phyloP scores from a whole-genome alignment of 2,888 invertebrate genomes.

The Entomobrya multifasciata region DNA sequence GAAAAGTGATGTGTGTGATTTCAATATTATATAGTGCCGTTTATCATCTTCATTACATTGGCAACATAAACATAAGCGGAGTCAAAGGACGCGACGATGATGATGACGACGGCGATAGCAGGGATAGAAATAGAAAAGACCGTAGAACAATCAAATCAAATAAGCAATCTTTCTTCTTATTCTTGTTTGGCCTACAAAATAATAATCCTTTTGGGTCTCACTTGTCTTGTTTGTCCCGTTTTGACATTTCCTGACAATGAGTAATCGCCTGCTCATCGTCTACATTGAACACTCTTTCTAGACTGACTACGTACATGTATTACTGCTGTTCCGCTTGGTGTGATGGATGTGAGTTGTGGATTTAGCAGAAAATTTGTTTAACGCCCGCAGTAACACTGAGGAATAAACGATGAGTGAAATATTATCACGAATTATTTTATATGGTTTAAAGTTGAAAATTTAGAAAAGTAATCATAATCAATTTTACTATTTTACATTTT shows the following conservation, averaged over 20 bases:
- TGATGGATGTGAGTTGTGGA: no score
- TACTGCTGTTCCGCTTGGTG: no score
- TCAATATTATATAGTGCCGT: neutral
- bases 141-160: constrained; percentile 71
- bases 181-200: constrained; percentile 25
- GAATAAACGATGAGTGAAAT: neutral
- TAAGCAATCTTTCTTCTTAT: constrained; percentile 53
- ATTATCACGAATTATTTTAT: no score
- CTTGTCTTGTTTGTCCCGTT: constrained; percentile 46
- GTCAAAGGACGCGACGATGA: neutral
- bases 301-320: no score
- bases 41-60: constrained; percentile 3
- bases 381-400: neutral
- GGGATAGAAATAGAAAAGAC: constrained; percentile 33
- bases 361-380: constrained; percentile 4
- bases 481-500: no score
- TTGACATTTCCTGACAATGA: constrained; percentile 71
- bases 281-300: no score
- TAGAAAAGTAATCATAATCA: no score
- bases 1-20: neutral
- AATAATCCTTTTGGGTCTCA: constrained; percentile 39
- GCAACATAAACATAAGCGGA: neutral
- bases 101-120: neutral
- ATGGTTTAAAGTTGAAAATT: no score
- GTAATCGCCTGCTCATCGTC: constrained; percentile 54